These are phyloP conservation scores for Notodonta ziczac DNA, from an alignment of 2,888 invertebrate genomes.

Conservation along the genomic window DNA sequence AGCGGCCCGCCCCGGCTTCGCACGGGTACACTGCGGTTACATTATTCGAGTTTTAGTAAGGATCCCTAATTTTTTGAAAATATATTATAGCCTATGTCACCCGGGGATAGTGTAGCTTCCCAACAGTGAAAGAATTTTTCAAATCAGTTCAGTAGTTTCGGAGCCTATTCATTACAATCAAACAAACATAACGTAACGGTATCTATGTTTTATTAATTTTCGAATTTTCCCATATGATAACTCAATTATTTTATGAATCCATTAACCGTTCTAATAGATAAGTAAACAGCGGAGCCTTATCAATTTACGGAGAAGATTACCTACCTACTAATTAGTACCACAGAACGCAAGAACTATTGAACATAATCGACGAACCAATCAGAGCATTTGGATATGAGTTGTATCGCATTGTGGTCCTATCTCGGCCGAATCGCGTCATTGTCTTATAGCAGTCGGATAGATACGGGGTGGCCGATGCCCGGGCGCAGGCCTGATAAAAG, in stretches of 20 bases:
- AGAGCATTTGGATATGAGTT: conserved; percentile 65
- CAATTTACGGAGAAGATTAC: neutral
- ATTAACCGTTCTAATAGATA: neutral
- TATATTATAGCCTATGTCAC: too few relatives aligned
- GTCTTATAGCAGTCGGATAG: conserved; percentile 57
- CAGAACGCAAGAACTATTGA: conserved; percentile 50
- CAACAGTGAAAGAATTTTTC: too few relatives aligned
- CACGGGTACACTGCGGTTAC: too few relatives aligned
- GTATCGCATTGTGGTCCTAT: conserved; percentile 48
- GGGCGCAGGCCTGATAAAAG: conserved; percentile 73
- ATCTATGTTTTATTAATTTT: neutral
- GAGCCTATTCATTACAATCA: too few relatives aligned
- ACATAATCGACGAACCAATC: conserved; percentile 70
- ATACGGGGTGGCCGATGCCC: conserved; percentile 50
- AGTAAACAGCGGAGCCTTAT: neutral
- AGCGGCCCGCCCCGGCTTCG: too few relatives aligned
- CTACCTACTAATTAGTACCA: conserved; percentile 51
- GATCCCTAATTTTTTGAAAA: too few relatives aligned
- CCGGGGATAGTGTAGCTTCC: too few relatives aligned
- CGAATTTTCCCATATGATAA: neutral
- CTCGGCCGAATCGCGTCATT: conserved; percentile 62
- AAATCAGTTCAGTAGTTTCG: too few relatives aligned
- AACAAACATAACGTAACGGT: too few relatives aligned
- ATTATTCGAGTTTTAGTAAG: too few relatives aligned
- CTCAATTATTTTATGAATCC: neutral